These are phyloP conservation scores for Ophioninae sp. DNA, from an alignment of 2,888 invertebrate species.

Conservation along the genomic window DNA sequence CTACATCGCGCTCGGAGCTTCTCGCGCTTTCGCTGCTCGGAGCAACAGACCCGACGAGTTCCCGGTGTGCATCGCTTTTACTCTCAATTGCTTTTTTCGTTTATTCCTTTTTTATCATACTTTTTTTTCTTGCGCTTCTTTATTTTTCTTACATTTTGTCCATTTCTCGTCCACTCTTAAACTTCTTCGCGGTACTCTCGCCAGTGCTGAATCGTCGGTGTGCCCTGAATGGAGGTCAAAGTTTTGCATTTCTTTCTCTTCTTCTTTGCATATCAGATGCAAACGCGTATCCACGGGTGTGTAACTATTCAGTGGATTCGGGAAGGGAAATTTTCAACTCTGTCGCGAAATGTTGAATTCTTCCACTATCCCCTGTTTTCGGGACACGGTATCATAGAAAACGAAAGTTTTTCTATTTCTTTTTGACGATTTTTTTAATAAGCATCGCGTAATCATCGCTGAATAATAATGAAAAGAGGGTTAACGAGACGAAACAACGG, in stretches of 20 bases:
- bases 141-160: conserved; percentile 29
- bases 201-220: conserved; percentile 28
- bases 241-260: not conserved
- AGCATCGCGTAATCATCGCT: no score
- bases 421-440: no score
- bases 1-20: conserved; percentile 36
- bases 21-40: conserved; percentile 48
- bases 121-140: conserved; percentile 9
- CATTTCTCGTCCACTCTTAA: conserved; percentile 41
- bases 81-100: conserved; percentile 42
- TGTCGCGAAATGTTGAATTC: no score
- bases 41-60: conserved; percentile 53
- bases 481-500: no score
- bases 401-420: no score
- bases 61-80: conserved; percentile 35
- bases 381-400: no score
- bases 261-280: not conserved
- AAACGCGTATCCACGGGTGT: not conserved
- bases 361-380: no score
- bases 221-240: conserved; percentile 49
- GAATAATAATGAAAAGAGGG: no score
- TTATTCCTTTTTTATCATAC: not conserved
- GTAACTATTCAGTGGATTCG: not conserved
- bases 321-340: no score
- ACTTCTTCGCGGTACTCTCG: conserved; percentile 15